Evolutionary conservation across 2,888 invertebrate genomes (phyloP), one percentile per base, ranked within the genome.

Genomic region (Phortica magna): DNA sequence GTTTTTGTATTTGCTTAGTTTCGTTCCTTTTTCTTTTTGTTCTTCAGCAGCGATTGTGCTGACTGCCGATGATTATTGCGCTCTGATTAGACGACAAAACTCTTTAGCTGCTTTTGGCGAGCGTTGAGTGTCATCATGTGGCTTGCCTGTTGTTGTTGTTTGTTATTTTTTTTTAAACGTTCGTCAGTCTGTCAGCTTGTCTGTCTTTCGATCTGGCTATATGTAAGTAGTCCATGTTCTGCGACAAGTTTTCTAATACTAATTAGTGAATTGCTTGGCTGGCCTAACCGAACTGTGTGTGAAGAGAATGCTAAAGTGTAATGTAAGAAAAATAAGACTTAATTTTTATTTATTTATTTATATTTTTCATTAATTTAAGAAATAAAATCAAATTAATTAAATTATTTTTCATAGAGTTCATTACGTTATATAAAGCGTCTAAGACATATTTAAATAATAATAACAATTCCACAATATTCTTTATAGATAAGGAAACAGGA

Each of bases 1-100:
- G 57, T 73, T 59, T 61, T 42, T 57, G n/a, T 55, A 39, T 17
- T 19, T 53, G 2, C 31, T 43, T 17, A 43, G 75, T 77, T 80
- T 79, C 48, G 75, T 10, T 64, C 48, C 53, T 67, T 75, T 65
- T 76, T 82, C 74, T 74, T 83, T 79, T 70, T 76, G 75, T 78
- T 77, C 76, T 73, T 80, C 7, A 61, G 22, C 22, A 22, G 61
- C 81, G 85, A 84, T 85, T 84, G 83, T 84, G 84, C 84, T 77
- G 74, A 19, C 55, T 78, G 78, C 68, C 53, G 61, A 71, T 75
- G 48, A 75, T 75, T 75, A 75, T 75, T 75, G 48, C 75, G 75
- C 75, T 75, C 75, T 75, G 68, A 75, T 75, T 68, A 75, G 71
- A 59, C 75, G 68, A 68, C 74, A 65, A 43, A 57, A 74, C 67